A percentile compares a stretch with the other conserved stretches of the same genome.
Conservation (phyloP, 2,888 invertebrate genomes). For the Xylocampa areola region DNA sequence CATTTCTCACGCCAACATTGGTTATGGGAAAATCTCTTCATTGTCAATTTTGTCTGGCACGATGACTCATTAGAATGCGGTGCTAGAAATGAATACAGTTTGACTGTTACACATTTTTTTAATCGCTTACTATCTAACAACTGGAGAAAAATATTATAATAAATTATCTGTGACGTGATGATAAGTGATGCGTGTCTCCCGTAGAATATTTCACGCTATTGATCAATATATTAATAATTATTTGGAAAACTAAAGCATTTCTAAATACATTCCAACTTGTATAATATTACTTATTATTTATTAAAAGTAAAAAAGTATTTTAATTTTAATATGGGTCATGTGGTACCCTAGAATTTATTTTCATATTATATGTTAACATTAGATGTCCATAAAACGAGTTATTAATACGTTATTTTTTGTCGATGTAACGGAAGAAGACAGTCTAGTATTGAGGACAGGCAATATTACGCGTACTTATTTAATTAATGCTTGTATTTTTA, state of each 20-base stretch:
- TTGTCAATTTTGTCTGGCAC: too few relatives aligned
- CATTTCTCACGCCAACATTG: too few relatives aligned
- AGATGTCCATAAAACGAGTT: constrained; percentile 13
- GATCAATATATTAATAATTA: constrained; percentile 3
- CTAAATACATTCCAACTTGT: constrained; percentile 65
- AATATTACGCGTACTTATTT: constrained; percentile 73
- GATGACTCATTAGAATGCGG: too few relatives aligned
- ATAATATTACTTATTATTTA: constrained; percentile 53
- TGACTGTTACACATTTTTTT: too few relatives aligned
- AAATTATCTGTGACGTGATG: background rate
- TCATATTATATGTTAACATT: constrained; percentile 23
- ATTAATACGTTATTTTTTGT: constrained; percentile 30
- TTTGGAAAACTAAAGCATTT: constrained; percentile 39
- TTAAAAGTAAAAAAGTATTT: constrained; percentile 46
- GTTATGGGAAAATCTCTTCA: too few relatives aligned
- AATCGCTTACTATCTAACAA: background rate
- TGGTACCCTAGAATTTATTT: constrained; percentile 23
- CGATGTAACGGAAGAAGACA: constrained; percentile 47
- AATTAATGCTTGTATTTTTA: constrained; percentile 62
- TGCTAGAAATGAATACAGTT: too few relatives aligned
- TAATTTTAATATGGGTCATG: constrained; percentile 21
- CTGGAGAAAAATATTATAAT: background rate
- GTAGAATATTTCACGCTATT: background rate
- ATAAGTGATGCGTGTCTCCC: background rate
- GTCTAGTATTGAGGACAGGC: constrained; percentile 62